A percentile compares a stretch with the other conserved stretches of the same genome.
Conservation (phyloP, 2,888 invertebrate genomes). For the Sphaerophoria rueppellii region DNA sequence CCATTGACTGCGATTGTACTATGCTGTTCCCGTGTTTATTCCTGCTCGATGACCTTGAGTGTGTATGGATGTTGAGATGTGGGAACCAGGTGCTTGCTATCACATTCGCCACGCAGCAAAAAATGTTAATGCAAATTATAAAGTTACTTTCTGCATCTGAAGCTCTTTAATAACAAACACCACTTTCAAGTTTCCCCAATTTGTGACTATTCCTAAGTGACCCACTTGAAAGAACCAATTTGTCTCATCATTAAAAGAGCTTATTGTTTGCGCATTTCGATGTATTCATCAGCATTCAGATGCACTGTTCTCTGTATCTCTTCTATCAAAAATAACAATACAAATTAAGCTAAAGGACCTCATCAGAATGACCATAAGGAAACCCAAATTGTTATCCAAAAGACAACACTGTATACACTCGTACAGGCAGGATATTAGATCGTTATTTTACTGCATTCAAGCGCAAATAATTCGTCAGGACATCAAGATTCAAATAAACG, state of each 20-base stretch:
- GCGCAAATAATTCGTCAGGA: slow-evolving; percentile 48
- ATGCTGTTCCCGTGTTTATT: too few species aligned
- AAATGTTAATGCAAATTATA: too few species aligned
- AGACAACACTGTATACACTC: slow-evolving; percentile 19
- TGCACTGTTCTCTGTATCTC: not conserved
- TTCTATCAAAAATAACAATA: slow-evolving; percentile 8
- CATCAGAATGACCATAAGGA: slow-evolving; percentile 37
- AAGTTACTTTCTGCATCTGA: too few species aligned
- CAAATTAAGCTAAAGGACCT: slow-evolving; percentile 5
- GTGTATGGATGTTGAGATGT: too few species aligned
- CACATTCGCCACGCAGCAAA: too few species aligned
- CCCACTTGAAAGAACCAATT: slow-evolving; percentile 15
- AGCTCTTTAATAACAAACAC: too few species aligned
- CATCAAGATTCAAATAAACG: not conserved
- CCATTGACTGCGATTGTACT: too few species aligned
- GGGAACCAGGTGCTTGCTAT: too few species aligned
- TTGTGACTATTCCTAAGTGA: not conserved
- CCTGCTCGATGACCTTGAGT: too few species aligned
- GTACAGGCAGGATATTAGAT: slow-evolving; percentile 44
- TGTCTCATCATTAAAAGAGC: not conserved
- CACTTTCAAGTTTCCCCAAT: too few species aligned
- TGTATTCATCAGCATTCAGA: not conserved
- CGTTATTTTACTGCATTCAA: slow-evolving; percentile 72
- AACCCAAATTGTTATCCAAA: slow-evolving; percentile 39
- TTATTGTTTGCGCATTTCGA: not conserved